Conservation (phyloP, 2,888 invertebrate genomes). For the Apomyelois bistriatella region DNA sequence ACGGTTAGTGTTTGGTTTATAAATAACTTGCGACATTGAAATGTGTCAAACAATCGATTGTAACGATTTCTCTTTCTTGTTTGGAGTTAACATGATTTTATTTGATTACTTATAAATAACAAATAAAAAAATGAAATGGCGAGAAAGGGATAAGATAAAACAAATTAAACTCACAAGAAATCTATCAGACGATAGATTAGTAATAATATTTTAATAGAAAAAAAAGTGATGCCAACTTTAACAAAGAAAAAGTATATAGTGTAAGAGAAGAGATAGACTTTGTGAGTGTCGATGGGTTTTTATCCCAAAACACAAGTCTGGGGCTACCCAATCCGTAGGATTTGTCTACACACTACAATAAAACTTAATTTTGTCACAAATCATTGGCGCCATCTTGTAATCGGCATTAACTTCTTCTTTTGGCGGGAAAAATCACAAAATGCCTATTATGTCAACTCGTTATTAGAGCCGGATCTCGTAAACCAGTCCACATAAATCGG, state of each 20-base stretch:
- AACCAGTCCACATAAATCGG: conserved; percentile 20
- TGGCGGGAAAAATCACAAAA: conserved; percentile 13
- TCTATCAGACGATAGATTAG: too few species aligned
- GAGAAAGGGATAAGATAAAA: too few species aligned
- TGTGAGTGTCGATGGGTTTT: too few species aligned
- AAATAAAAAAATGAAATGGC: neutral
- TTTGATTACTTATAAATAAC: neutral
- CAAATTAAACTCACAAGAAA: too few species aligned
- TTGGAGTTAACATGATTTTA: neutral
- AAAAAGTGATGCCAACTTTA: too few species aligned
- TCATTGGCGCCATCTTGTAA: neutral
- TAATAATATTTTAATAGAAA: too few species aligned
- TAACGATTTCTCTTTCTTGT: conserved; percentile 40
- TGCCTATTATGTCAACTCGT: conserved; percentile 16
- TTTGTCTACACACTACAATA: too few species aligned
- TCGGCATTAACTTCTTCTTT: neutral
- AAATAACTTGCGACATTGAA: conserved; percentile 30
- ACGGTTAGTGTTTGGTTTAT: conserved; percentile 19
- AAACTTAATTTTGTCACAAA: neutral
- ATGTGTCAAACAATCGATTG: conserved; percentile 41
- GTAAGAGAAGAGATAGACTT: too few species aligned
- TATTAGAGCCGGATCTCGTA: conserved; percentile 24
- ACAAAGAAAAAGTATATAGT: too few species aligned
- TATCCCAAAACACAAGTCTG: too few species aligned
- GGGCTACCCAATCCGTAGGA: too few species aligned